Conservation (phyloP, 2,113 vertebrate genomes). For the Alexandromys fortis region DNA sequence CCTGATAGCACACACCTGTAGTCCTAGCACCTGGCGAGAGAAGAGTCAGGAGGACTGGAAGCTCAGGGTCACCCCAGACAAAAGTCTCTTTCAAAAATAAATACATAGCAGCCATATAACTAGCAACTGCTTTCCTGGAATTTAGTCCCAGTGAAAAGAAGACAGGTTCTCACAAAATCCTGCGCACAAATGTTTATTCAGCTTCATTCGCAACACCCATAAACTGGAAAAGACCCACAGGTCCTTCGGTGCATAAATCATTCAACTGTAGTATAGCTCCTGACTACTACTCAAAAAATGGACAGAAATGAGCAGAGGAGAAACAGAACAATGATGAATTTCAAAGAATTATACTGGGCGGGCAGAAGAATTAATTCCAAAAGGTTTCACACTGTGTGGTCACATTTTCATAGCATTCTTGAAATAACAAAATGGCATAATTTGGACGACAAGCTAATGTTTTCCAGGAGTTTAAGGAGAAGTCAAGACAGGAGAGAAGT, state of each 20-base stretch:
- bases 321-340: neutral
- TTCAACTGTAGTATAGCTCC: neutral
- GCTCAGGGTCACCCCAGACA: neutral
- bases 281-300: neutral
- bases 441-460: neutral
- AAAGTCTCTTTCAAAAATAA: neutral
- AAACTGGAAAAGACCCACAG: neutral
- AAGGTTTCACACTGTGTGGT: neutral
- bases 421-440: neutral
- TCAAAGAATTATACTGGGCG: neutral
- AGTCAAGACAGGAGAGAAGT: neutral
- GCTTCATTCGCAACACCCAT: neutral
- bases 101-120: neutral
- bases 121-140: neutral
- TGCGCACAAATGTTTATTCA: neutral
- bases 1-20: neutral
- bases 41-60: no score
- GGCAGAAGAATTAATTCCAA: neutral
- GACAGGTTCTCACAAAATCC: neutral
- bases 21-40: no score
- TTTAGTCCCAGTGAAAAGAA: constrained; percentile 14
- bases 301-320: neutral
- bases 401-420: neutral
- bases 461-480: neutral
- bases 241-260: neutral